Evolutionary conservation across 2,888 invertebrate species (phyloP).

Genomic region (Pomacea canaliculata): DNA sequence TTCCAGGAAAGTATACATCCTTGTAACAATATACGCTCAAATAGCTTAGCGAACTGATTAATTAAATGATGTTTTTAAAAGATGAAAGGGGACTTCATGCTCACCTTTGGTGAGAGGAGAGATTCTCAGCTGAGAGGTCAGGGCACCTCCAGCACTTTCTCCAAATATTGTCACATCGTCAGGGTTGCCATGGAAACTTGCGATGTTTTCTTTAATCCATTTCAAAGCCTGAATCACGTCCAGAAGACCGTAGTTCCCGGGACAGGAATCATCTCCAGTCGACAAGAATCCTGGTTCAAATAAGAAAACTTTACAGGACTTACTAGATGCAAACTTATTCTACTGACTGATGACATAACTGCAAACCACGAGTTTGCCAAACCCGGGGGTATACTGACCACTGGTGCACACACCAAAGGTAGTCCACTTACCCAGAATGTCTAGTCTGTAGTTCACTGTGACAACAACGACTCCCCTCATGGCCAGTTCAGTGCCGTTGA

Average conservation of each 20-base stretch:
- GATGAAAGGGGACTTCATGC: too few relatives aligned
- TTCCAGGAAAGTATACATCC: too few relatives aligned
- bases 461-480: conserved; percentile 73
- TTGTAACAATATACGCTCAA: too few relatives aligned
- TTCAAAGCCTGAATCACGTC: conserved; percentile 19
- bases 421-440: conserved; percentile 69
- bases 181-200: conserved; percentile 23
- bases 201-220: conserved; percentile 19
- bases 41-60: too few relatives aligned
- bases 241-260: conserved; percentile 20
- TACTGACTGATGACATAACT: too few relatives aligned
- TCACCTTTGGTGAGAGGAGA: conserved; percentile 13
- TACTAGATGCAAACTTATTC: too few relatives aligned
- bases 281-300: conserved; percentile 14
- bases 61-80: too few relatives aligned
- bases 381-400: too few relatives aligned
- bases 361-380: too few relatives aligned
- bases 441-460: conserved; percentile 73
- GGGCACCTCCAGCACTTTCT: conserved; percentile 19
- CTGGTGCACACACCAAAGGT: too few relatives aligned
- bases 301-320: background rate
- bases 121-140: conserved; percentile 1
- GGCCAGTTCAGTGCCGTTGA: conserved; percentile 57
- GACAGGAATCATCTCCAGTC: conserved; percentile 7
- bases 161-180: conserved; percentile 25